Conservation (phyloP, 2,888 invertebrate species). For the Chrysolina americana region DNA sequence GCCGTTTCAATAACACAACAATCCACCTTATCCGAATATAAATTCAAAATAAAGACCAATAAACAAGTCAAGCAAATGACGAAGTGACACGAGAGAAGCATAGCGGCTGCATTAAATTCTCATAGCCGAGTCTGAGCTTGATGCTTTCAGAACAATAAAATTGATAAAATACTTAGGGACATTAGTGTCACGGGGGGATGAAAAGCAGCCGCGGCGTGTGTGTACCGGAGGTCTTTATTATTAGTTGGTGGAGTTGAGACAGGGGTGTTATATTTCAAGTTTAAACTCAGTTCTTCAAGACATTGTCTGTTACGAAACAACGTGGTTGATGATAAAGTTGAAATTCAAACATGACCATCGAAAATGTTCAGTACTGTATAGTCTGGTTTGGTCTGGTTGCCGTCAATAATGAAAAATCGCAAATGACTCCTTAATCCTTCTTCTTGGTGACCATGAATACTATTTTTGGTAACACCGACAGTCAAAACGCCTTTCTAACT, state of each 20-base stretch:
- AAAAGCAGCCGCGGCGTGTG: conserved; percentile 59
- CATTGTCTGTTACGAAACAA: conserved; percentile 4
- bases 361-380: too few relatives aligned
- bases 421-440: too few relatives aligned
- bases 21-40: conserved; percentile 42
- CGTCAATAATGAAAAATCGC: too few relatives aligned
- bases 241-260: conserved; percentile 54
- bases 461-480: too few relatives aligned
- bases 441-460: too few relatives aligned
- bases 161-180: conserved; percentile 68
- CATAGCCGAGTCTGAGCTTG: conserved; percentile 53
- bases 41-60: conserved; percentile 46
- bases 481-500: too few relatives aligned
- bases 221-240: conserved; percentile 65
- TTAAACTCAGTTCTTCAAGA: conserved; percentile 6
- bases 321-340: neutral
- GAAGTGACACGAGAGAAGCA: conserved; percentile 47
- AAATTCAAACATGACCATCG: neutral
- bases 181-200: conserved; percentile 67
- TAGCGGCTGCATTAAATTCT: conserved; percentile 46
- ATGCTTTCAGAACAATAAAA: conserved; percentile 67
- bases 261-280: conserved; percentile 19
- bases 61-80: conserved; percentile 50
- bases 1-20: conserved; percentile 31
- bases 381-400: too few relatives aligned